Evolutionary conservation across 2,797 vertebrate genomes (phyloP).

Genomic region (Mormyrus proboscirostris): DNA sequence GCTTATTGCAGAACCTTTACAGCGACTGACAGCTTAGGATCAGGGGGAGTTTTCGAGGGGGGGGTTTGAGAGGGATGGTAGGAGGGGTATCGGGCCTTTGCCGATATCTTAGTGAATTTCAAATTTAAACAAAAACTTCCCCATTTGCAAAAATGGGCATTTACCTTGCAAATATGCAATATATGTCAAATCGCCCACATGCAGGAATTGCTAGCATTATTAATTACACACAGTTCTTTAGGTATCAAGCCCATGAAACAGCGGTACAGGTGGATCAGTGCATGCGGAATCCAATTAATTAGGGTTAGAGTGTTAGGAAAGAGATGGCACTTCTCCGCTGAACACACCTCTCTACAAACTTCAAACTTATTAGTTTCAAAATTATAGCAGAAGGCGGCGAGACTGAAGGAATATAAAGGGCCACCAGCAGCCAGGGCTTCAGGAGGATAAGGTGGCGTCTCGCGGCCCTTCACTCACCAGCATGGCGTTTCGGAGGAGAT

Average conservation of each 20-base stretch:
- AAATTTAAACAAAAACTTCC: neutral
- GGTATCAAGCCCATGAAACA: neutral
- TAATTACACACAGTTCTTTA: neutral
- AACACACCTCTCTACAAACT: neutral
- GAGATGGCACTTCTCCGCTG: neutral
- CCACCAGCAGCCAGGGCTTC: neutral
- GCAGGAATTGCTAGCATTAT: neutral
- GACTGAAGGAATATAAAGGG: neutral
- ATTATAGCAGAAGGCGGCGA: neutral
- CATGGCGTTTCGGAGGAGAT: neutral
- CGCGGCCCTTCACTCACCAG: neutral
- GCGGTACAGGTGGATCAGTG: neutral
- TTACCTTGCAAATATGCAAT: neutral
- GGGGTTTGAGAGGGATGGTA: neutral
- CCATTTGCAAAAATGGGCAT: neutral
- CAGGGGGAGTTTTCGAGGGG: neutral
- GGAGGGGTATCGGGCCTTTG: neutral
- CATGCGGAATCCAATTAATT: neutral
- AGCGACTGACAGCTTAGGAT: neutral
- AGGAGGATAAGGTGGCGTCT: neutral
- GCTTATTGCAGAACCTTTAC: neutral
- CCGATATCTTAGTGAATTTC: neutral
- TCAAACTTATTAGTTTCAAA: neutral
- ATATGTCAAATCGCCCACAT: neutral
- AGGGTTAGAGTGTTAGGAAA: neutral